phyloP scores from a whole-genome alignment of 2,113 vertebrate species.

The Tichodroma muraria region DNA sequence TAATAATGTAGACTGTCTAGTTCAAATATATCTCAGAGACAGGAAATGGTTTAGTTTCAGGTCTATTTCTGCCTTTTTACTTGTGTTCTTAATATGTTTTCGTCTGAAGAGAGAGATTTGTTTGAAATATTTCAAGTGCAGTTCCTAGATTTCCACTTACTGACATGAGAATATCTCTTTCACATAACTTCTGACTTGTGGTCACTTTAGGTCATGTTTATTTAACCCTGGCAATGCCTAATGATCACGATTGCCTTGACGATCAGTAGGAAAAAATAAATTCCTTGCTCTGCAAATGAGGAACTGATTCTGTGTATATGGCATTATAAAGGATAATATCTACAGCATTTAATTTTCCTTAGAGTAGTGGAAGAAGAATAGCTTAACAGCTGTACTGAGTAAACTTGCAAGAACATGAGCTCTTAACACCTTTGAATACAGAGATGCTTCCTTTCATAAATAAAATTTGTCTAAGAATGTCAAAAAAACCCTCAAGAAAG shows the following conservation, averaged over 20 bases:
- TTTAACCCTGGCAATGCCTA: background rate
- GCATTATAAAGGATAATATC: background rate
- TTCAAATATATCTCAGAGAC: background rate
- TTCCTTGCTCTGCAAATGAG: background rate
- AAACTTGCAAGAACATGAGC: background rate
- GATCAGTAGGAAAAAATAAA: background rate
- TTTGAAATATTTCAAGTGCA: background rate
- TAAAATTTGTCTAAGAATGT: background rate
- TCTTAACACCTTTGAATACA: background rate
- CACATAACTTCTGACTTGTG: background rate
- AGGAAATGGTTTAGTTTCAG: background rate
- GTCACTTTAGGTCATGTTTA: constrained; percentile 14
- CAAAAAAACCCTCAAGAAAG: background rate
- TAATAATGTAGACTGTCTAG: background rate
- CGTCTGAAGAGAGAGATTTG: background rate
- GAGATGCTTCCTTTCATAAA: background rate
- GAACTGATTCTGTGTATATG: background rate
- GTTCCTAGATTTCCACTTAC: background rate
- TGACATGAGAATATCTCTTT: background rate
- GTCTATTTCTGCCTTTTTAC: background rate
- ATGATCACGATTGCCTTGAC: background rate
- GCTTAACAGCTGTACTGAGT: background rate
- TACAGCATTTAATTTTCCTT: background rate
- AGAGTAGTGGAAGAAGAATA: background rate
- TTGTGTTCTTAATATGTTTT: background rate